A percentile compares a stretch with the other conserved stretches of the same genome.
phyloP scores from a whole-genome alignment of 2,797 vertebrate genomes.

The Diglossa cyanea region DNA sequence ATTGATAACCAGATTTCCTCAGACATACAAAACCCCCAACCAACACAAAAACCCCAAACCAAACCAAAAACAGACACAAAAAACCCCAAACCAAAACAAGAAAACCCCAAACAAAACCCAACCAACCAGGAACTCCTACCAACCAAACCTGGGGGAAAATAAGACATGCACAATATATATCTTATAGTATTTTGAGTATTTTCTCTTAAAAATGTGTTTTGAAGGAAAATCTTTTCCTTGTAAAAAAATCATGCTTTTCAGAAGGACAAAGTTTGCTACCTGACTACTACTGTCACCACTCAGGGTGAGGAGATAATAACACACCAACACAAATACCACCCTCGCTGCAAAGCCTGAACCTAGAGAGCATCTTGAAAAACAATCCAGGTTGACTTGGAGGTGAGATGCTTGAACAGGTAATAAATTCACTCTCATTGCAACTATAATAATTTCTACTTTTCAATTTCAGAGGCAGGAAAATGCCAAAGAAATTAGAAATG shows the following conservation, averaged over 20 bases:
- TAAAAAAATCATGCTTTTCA: background rate
- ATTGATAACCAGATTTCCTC: background rate
- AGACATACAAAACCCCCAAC: background rate
- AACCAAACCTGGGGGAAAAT: background rate
- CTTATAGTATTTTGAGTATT: background rate
- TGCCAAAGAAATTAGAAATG: background rate
- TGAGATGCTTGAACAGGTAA: background rate
- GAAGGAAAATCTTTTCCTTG: background rate
- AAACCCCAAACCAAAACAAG: background rate
- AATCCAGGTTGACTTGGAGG: background rate
- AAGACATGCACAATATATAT: background rate
- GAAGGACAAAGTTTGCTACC: background rate
- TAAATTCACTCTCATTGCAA: background rate
- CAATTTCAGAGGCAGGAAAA: background rate
- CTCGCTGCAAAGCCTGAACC: background rate
- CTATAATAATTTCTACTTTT: background rate
- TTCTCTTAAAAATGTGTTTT: background rate
- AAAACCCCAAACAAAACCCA: background rate
- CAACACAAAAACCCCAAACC: background rate
- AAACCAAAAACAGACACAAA: background rate
- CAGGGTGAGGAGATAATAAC: fast-evolving
- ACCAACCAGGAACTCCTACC: background rate
- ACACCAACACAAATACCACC: background rate
- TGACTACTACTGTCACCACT: background rate
- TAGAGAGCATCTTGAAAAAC: background rate